These are phyloP conservation scores for Okamejei kenojei DNA, from an alignment of 2,797 vertebrate species.

Conservation along the genomic window DNA sequence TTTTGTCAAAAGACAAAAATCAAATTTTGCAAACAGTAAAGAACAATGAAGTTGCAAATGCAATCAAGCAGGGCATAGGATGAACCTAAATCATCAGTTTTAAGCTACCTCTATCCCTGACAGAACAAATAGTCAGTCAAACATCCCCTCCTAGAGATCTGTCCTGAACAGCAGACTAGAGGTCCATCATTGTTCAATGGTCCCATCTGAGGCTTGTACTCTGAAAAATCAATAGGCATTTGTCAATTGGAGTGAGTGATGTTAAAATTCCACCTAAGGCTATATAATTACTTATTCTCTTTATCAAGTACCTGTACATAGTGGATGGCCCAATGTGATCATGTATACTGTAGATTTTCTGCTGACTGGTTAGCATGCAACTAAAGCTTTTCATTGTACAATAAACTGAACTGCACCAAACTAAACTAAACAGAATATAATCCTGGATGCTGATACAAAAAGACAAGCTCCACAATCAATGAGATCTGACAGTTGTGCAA, in stretches of 20 bases:
- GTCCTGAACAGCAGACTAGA: neutral
- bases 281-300: neutral
- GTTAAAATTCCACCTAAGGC: neutral
- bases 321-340: too few species aligned
- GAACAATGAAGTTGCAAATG: neutral
- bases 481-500: too few species aligned
- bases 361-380: too few species aligned
- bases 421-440: too few species aligned
- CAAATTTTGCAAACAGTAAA: neutral
- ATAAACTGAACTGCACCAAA: too few species aligned
- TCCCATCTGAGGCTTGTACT: neutral
- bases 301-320: too few species aligned
- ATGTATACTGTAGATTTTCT: too few species aligned
- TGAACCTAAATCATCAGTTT: neutral
- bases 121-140: neutral
- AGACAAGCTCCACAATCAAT: neutral
- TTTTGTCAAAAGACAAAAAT: neutral
- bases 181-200: neutral
- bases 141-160: neutral
- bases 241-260: neutral
- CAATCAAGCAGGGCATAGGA: neutral
- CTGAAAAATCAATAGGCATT: neutral
- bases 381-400: too few species aligned
- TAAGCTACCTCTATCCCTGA: neutral
- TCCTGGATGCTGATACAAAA: neutral